Base-by-base conservation (phyloP, 2,797 vertebrate genomes). In the Danio tinwini region DNA sequence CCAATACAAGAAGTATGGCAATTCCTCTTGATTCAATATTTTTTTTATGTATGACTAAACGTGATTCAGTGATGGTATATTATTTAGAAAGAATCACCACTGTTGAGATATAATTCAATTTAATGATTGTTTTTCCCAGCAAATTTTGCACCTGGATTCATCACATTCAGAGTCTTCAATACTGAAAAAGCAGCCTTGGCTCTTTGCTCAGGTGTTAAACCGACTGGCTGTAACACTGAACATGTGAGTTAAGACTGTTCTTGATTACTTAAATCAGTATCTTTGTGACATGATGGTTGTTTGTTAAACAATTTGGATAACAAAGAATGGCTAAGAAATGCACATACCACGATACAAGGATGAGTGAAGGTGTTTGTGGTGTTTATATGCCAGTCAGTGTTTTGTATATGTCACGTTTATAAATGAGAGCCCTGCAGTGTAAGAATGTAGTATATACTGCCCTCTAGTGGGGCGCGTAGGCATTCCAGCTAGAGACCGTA, bases 121-220 rank as follows among this genome's bases (percentile, higher is more conserved):
- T 0, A 29, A 2, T 29, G 11, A 59, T 5, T 11, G 10, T 83
- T 83, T 71, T 42, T 42, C 8, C 8, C 74, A 90, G 90, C 3
- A n/a, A 85, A 93, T 84, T 84, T 90, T 81, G 63, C 68, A 63
- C 63, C 92, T 63, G 92, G 88, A 72, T 93, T 82, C 83, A 64
- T 94, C 83, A 90, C 90, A 80, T 93, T 94, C 89, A 89, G 86
- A 80, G 92, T 89, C 21, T 91, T 91, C 80, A 92, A 91, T 82
- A 47, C 62, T 62, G 90, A 92, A 75, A 87, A 81, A 78, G 90
- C 88, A 80, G 91, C 89, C 0, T 61, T 85, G 42, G 90, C 92
- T 81, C 90, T 95, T 81, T 95, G 94, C 87, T 87, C 91, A 42
- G 91, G 91, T 67, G 63, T 90, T 8, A 88, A 86, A 88, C 88